Evolutionary conservation across 2,797 vertebrate species (phyloP), one percentile per base, ranked within the genome.

Genomic region (Urophycis tenuis): DNA sequence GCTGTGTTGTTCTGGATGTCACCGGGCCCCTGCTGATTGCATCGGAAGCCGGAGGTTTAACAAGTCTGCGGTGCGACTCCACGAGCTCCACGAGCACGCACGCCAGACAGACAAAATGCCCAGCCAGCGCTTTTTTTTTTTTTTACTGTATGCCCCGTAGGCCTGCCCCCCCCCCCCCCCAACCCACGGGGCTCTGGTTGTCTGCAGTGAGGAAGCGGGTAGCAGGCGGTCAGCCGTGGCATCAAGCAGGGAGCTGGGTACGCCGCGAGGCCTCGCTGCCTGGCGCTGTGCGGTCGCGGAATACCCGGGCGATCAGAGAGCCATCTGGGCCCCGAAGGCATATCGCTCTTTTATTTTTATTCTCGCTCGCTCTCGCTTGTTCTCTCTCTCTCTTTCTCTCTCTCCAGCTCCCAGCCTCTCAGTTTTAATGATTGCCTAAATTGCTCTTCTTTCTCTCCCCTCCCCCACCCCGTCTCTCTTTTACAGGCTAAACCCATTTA

Each of bases 401-500:
- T 53, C 78, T 82, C 76, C 81, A 75, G 77, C 76, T 29, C 25
- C 45, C 33, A 39, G 17, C 81, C 82, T 84, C 75, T 31, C 53
- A 83, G 79, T 86, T 91, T 86, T 89, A 90, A 91, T 89, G 67
- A 91, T 91, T 85, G 86, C 79, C 89, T 88, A 89, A 91, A 89
- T 89, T 86, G 75, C 82, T 79, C 17, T 39, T 74, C 82, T 79
- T 15, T 39, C 73, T 78, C 78, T 34, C 69, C 82, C 67, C 34
- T 69, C 82, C 67, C 33, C 67, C n/a, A n/a, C n/a, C 71, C 76
- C 53, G 77, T 75, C 74, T 77, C 80, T 89, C 78, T 82, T 89
- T 92, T 88, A 85, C 91, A 95, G 94, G 94, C 94, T 83, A 95
- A 95, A 88, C 93, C 94, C 73, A 94, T 95, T 90, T 95, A 95